Conservation (phyloP, 2,113 vertebrate species). For the Melanerpes aurifrons region DNA sequence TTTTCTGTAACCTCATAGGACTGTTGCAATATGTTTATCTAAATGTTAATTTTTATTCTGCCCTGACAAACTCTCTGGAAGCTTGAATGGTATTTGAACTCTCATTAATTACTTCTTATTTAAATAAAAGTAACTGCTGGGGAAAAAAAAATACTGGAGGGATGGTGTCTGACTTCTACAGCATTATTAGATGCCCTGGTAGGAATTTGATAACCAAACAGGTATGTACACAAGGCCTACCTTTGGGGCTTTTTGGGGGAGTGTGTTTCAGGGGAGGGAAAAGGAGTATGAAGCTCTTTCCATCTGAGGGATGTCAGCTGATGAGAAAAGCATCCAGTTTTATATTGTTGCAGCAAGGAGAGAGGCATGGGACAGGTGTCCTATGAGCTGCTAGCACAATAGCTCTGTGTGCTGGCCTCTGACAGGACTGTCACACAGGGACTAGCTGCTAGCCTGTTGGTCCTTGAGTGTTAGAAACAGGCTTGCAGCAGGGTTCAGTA, state of each 20-base stretch:
- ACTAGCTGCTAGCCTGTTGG: neutral
- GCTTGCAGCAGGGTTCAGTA: accelerated
- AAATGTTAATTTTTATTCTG: constrained; percentile 23
- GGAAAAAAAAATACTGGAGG: neutral
- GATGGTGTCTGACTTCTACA: neutral
- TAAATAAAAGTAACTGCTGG: neutral
- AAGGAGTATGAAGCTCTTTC: neutral
- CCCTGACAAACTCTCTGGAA: neutral
- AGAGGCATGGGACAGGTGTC: neutral
- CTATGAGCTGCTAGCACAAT: neutral
- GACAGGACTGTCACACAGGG: no score
- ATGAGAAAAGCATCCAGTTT: neutral
- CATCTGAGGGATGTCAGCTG: neutral
- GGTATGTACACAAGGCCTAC: neutral
- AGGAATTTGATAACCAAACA: neutral
- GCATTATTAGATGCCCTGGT: neutral
- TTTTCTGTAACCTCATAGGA: neutral
- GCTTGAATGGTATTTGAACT: neutral
- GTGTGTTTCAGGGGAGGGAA: neutral
- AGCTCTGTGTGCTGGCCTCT: neutral
- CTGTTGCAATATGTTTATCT: neutral
- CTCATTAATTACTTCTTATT: neutral
- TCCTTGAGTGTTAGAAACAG: neutral
- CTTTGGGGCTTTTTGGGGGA: neutral
- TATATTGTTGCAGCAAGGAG: neutral